Evolutionary conservation across 1,140 invertebrate genomes (phyloP).

Genomic region (Babylonia areolata): DNA sequence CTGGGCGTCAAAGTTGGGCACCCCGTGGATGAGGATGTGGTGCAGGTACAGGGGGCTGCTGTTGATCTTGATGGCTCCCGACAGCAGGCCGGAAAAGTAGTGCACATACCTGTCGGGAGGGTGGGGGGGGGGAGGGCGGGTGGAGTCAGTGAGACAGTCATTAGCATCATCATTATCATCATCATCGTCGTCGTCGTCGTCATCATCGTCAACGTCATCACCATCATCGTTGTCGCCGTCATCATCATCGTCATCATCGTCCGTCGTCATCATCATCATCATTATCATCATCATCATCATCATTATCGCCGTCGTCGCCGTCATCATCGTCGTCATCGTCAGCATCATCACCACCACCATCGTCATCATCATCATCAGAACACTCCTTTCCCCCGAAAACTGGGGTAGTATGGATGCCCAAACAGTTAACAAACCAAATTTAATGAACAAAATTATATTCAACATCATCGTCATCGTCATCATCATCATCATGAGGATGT

Average conservation of each 20-base stretch:
- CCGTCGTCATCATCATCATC: neutral
- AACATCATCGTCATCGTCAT: neutral
- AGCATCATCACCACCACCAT: neutral
- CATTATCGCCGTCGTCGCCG: neutral
- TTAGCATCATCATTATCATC: no score
- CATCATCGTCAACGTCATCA: no score
- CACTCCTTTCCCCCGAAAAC: no score
- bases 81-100: constrained; percentile 92
- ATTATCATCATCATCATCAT: neutral
- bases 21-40: constrained; percentile 89
- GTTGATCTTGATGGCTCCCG: constrained; percentile 90
- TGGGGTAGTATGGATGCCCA: no score
- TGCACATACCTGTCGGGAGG: constrained; percentile 89
- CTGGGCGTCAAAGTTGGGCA: constrained; percentile 83
- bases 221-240: no score
- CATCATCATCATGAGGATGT: constrained; percentile 80
- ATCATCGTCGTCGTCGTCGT: no score
- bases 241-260: neutral
- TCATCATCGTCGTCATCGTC: neutral
- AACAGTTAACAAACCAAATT: no score
- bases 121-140: no score
- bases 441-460: no score
- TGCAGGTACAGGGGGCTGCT: constrained; percentile 90
- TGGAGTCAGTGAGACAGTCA: no score
- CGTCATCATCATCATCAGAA: constrained; percentile 16